Percentiles rank a stretch among this genome's conserved stretches.
Conservation (phyloP, 2,888 invertebrate species). For the Hoplodrina ambigua region DNA sequence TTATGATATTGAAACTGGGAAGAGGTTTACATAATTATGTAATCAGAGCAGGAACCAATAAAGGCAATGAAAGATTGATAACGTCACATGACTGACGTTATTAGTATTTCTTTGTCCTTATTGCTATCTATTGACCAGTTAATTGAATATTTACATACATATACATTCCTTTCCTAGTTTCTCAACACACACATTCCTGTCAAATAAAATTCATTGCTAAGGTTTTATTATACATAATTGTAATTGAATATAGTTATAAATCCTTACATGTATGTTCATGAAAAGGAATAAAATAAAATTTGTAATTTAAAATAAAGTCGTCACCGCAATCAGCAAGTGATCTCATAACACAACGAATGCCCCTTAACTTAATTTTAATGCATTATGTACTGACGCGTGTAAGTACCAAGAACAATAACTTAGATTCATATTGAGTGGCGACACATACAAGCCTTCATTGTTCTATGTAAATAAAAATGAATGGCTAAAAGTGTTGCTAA, state of each 20-base stretch:
- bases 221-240: slow-evolving; percentile 12
- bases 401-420: slow-evolving; percentile 32
- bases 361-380: slow-evolving; percentile 34
- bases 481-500: no score
- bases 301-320: slow-evolving; percentile 25
- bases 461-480: no score
- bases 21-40: neutral
- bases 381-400: slow-evolving; percentile 24
- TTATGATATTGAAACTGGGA: neutral
- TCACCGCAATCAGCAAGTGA: slow-evolving; percentile 18
- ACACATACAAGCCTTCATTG: no score
- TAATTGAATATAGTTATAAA: slow-evolving; percentile 10
- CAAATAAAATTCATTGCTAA: slow-evolving; percentile 13
- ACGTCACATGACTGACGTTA: neutral
- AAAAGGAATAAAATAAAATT: slow-evolving; percentile 26
- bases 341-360: slow-evolving; percentile 23
- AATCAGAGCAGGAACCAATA: neutral
- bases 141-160: slow-evolving; percentile 10
- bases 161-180: slow-evolving; percentile 5
- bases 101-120: neutral
- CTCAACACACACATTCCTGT: slow-evolving; percentile 7
- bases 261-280: neutral
- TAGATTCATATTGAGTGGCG: slow-evolving; percentile 29
- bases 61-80: neutral
- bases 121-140: neutral